phyloP scores from a whole-genome alignment of 2,113 vertebrate genomes.

The Macquaria australasica region DNA sequence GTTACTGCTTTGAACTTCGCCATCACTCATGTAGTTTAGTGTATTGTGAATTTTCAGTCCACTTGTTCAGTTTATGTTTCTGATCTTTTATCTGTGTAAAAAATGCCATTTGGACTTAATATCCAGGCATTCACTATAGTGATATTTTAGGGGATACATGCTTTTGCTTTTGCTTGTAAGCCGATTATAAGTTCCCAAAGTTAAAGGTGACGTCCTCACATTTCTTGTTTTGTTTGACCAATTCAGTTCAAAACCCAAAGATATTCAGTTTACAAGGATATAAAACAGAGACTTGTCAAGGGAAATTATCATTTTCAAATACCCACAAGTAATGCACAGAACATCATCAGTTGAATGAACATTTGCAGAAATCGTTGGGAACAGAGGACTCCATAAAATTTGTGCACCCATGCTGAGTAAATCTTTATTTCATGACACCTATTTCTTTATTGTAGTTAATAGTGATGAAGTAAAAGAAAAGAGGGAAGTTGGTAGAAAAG shows the following conservation, averaged over 20 bases:
- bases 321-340: neutral
- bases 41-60: neutral
- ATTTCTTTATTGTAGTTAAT: neutral
- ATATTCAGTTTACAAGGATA: neutral
- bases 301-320: neutral
- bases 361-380: neutral
- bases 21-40: neutral
- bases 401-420: neutral
- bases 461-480: slow-evolving; percentile 12
- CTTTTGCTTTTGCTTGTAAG: neutral
- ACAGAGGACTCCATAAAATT: neutral
- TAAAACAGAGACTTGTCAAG: neutral
- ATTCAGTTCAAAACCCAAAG: neutral
- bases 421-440: neutral
- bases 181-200: neutral
- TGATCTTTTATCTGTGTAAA: neutral
- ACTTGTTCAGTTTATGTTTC: neutral
- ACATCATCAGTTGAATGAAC: neutral
- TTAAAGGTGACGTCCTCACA: neutral
- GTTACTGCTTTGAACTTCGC: neutral
- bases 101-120: neutral
- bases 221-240: neutral
- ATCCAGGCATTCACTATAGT: neutral
- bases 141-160: neutral
- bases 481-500: slow-evolving; percentile 4